Conservation (phyloP, 1,140 invertebrate species). For the Trachymyrmex cornetzi region DNA sequence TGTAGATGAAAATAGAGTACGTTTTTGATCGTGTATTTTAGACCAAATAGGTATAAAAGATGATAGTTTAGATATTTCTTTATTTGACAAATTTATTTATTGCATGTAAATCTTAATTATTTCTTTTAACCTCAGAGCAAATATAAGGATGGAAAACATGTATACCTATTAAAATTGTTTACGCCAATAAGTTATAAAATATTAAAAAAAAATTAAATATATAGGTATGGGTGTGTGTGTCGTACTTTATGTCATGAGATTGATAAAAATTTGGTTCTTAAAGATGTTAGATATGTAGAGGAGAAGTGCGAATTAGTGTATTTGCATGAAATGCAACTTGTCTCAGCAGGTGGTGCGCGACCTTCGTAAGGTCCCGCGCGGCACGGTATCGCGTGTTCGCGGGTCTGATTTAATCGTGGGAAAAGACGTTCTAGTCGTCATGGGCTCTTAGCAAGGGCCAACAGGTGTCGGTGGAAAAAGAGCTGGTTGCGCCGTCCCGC, state of each 20-base stretch:
- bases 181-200: background rate
- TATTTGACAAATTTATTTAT: constrained; percentile 19
- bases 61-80: background rate
- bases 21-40: background rate
- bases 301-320: constrained; percentile 11
- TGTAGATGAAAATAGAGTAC: background rate
- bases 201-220: background rate
- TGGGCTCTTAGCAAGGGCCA: constrained; percentile 34
- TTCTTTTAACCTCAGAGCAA: background rate
- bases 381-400: constrained; percentile 70
- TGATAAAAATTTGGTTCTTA: background rate
- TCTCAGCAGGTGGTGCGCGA: constrained; percentile 79
- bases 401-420: constrained; percentile 79
- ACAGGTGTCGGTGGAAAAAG: constrained; percentile 73
- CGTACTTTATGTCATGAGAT: background rate
- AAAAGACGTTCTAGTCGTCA: constrained; percentile 65
- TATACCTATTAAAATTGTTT: background rate
- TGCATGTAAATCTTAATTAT: background rate
- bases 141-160: background rate
- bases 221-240: background rate
- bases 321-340: constrained; percentile 29
- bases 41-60: background rate
- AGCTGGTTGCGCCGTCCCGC: constrained; percentile 62
- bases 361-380: constrained; percentile 80
- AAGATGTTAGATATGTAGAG: background rate